Conservation (phyloP, 2,888 invertebrate genomes). For the Halictus quadricinctus region DNA sequence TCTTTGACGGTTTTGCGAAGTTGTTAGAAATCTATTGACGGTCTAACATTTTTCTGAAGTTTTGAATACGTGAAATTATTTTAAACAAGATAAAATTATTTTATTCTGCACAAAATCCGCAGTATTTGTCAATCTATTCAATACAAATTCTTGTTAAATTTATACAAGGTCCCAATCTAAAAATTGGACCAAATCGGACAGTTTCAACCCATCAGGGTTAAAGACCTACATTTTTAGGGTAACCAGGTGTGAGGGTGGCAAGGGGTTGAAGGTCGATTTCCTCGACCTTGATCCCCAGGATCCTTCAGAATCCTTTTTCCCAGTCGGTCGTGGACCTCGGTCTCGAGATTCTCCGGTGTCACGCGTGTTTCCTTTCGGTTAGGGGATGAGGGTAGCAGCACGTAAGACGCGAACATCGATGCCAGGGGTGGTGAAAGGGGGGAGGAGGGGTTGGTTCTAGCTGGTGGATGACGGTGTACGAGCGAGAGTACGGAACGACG, state of each 20-base stretch:
- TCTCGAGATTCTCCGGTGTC: neutral
- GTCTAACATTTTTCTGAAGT: no score
- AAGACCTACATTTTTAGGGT: neutral
- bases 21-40: no score
- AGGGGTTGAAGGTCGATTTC: neutral
- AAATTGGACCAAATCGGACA: neutral
- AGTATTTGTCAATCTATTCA: no score
- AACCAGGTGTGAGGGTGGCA: neutral
- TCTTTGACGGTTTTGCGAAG: no score
- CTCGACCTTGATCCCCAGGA: neutral
- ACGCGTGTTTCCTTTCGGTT: slow-evolving; percentile 2
- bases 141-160: neutral
- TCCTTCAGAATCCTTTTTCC: neutral
- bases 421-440: slow-evolving; percentile 2
- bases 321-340: neutral
- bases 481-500: slow-evolving; percentile 67
- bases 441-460: neutral
- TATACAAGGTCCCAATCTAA: neutral
- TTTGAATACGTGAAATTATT: no score
- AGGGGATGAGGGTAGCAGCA: neutral
- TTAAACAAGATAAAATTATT: no score
- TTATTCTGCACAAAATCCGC: no score
- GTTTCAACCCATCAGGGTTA: neutral
- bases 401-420: slow-evolving; percentile 50
- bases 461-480: slow-evolving; percentile 14